Evolutionary conservation across 2,113 vertebrate genomes (phyloP), one percentile per base, ranked within the genome.

Genomic region (Rana temporaria): DNA sequence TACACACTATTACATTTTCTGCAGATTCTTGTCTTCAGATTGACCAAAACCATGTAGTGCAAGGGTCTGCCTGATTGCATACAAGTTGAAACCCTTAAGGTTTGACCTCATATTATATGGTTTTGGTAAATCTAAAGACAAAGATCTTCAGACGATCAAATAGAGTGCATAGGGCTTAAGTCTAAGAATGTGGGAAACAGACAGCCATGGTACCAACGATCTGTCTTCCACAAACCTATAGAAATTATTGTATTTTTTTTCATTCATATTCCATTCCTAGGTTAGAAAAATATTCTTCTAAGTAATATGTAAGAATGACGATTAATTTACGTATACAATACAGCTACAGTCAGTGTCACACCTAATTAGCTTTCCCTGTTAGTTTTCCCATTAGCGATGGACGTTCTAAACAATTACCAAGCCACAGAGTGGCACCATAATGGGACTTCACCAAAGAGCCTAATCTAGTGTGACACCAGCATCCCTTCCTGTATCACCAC

Each of bases 391-490:
- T 90, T 91, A 90, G 86, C 77, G 78, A 80, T 82, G 85, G 85
- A 60, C 90, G 78, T 84, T 87, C 85, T 85, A 91, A 19, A 86
- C 78, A 87, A 88, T 86, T 88, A 60, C 74, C 90, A 34, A 81
- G 87, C 66, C 63, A 53, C 74, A 87, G 86, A 84, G 84, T 88
- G 88, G 75, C 84, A 82, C 48, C 20, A 85, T 87, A 89, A 91
- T 85, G 82, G 84, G 80, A 82, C 70, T 81, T 85, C 85, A 88
- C 78, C 79, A 62, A 73, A 83, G 87, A 75, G 69, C 81, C 67
- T 90, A 90, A 92, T 89, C 88, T 85, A 84, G 75, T 86, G 64
- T 87, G 89, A 91, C 86, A 87, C 15, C 52, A 68, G 76, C 85
- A 85, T 80, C 76, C 57, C 26, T 19, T 85, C 88, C 82, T 85